These are phyloP conservation scores for Pseudorectes ferrugineus DNA, from an alignment of 2,113 vertebrate genomes.

Conservation along the genomic window DNA sequence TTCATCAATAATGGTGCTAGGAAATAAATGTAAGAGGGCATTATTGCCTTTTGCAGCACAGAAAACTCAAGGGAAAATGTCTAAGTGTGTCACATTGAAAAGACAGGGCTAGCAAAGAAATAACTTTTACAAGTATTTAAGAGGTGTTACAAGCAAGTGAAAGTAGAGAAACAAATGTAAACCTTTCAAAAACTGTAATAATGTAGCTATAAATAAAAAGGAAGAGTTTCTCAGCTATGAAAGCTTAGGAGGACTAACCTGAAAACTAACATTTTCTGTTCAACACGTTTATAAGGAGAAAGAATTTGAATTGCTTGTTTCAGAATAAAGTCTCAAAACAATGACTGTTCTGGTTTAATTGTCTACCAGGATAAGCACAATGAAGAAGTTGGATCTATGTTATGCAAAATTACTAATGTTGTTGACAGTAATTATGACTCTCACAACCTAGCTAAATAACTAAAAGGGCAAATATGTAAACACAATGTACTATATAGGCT, in stretches of 20 bases:
- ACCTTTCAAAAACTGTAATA: neutral
- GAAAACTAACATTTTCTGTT: neutral
- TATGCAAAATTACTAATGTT: conserved; percentile 34
- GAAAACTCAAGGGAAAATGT: conserved; percentile 21
- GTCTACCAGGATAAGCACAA: neutral
- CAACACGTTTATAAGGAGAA: neutral
- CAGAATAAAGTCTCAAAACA: neutral
- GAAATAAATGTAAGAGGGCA: conserved; percentile 45
- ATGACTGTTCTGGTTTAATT: neutral
- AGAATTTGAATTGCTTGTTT: neutral
- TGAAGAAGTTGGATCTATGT: neutral
- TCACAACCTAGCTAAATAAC: conserved; percentile 41
- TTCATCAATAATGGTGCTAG: conserved; percentile 51
- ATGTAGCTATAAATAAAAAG: neutral
- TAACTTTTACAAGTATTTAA: conserved; percentile 42
- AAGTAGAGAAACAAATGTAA: neutral
- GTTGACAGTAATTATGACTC: conserved; percentile 37
- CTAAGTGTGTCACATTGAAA: conserved; percentile 9
- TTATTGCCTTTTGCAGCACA: conserved; percentile 41
- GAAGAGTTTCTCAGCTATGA: neutral
- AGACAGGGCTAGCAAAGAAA: neutral
- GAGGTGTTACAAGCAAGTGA: neutral
- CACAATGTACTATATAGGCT: neutral
- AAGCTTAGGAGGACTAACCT: neutral
- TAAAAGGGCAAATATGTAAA: conserved; percentile 1